phyloP scores from a whole-genome alignment of 2,797 vertebrate genomes.

The Petrocephalus sullivani region DNA sequence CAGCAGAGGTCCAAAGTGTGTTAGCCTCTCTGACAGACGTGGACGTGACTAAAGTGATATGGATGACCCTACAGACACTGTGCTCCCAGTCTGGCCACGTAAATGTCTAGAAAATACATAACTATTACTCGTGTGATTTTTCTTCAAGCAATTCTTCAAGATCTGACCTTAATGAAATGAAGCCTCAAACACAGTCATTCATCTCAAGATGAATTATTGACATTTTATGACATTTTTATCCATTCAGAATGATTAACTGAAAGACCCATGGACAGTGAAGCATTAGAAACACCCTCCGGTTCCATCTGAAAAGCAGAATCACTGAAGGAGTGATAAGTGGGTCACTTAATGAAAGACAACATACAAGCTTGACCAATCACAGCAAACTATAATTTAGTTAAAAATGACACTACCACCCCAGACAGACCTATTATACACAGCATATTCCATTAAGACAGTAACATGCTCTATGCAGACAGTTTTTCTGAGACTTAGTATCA shows the following conservation, averaged over 20 bases:
- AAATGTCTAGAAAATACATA: conserved; percentile 28
- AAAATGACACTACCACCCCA: background rate
- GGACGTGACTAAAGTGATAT: background rate
- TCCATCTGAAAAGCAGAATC: conserved; percentile 37
- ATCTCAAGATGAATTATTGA: conserved; percentile 40
- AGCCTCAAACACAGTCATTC: conserved; percentile 37
- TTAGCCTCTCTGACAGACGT: background rate
- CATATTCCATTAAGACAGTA: background rate
- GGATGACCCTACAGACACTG: background rate
- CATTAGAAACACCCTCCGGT: conserved; percentile 30
- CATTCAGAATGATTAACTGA: conserved; percentile 36
- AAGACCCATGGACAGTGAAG: conserved; percentile 33
- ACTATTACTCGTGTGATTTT: conserved; percentile 21
- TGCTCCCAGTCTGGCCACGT: background rate
- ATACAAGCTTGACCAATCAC: conserved; percentile 15
- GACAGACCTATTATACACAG: background rate
- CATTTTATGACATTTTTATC: conserved; percentile 40
- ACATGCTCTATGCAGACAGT: background rate
- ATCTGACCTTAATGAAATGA: conserved; percentile 42
- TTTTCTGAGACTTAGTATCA: background rate
- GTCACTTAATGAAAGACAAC: conserved; percentile 22
- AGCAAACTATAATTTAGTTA: conserved; percentile 7
- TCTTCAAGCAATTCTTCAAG: conserved; percentile 35
- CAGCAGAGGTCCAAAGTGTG: conserved; percentile 8
- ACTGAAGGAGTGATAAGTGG: conserved; percentile 27